A percentile compares a stretch with the other conserved stretches of the same genome.
Evolutionary conservation across 2,113 vertebrate genomes (phyloP).

Genomic region (Takifugu flavidus): DNA sequence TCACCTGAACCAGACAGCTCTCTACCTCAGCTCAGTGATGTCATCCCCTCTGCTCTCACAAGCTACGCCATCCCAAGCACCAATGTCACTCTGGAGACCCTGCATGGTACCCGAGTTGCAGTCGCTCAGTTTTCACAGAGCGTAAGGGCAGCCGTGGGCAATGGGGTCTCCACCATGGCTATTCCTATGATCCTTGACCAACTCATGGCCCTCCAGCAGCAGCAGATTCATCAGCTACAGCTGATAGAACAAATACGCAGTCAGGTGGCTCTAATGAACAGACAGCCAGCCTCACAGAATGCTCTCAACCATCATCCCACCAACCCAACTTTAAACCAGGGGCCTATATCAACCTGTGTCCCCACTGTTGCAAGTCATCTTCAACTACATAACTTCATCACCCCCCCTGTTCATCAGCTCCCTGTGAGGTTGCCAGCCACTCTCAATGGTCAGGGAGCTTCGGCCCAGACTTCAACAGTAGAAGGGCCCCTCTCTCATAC

Average conservation of each 20-base stretch:
- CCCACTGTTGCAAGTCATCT: conserved; percentile 78
- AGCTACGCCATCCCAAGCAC: conserved; percentile 93
- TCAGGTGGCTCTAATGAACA: conserved; percentile 94
- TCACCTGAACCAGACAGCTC: conserved; percentile 77
- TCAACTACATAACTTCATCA: conserved; percentile 84
- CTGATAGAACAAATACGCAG: conserved; percentile 97
- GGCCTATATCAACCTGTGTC: conserved; percentile 65
- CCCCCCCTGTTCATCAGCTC: conserved; percentile 83
- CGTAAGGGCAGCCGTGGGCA: conserved; percentile 67
- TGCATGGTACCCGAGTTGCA: conserved; percentile 95
- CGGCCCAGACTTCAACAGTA: conserved; percentile 73
- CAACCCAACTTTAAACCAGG: conserved; percentile 64
- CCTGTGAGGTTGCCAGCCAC: conserved; percentile 78
- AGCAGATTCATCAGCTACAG: conserved; percentile 97
- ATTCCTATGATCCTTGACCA: conserved; percentile 97
- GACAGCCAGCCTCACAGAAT: conserved; percentile 78
- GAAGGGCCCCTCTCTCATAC: conserved; percentile 79
- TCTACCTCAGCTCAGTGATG: conserved; percentile 82
- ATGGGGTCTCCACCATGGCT: conserved; percentile 83
- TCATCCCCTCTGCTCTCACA: conserved; percentile 75
- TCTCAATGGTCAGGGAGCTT: conserved; percentile 70
- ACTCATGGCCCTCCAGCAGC: conserved; percentile 95
- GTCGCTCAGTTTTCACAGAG: conserved; percentile 96
- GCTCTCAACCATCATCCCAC: conserved; percentile 76
- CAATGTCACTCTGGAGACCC: conserved; percentile 95